Evolutionary conservation across 2,888 invertebrate species (phyloP).

Genomic region (Lycia hirtaria): DNA sequence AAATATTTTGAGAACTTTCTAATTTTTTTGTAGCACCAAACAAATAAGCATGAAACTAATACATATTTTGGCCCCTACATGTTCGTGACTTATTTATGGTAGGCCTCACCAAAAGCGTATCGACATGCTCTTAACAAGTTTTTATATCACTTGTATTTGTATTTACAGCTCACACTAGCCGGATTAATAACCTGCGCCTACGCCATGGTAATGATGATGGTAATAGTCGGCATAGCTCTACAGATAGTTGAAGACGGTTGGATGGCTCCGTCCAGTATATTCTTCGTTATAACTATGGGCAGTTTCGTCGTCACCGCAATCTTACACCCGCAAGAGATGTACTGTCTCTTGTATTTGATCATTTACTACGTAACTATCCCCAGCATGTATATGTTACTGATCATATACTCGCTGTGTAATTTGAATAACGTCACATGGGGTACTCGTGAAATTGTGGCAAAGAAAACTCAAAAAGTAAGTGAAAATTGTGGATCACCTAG

Average conservation of each 20-base stretch:
- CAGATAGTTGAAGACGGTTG: constrained; percentile 93
- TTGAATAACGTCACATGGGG: constrained; percentile 98
- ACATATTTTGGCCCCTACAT: too few species aligned
- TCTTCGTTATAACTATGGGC: constrained; percentile 90
- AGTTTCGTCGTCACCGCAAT: constrained; percentile 88
- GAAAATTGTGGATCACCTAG: background rate
- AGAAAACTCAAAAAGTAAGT: constrained; percentile 71
- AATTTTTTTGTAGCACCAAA: too few species aligned
- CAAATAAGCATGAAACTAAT: too few species aligned
- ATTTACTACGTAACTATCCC: constrained; percentile 96
- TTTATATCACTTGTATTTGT: background rate
- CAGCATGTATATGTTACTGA: constrained; percentile 96
- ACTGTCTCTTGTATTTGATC: constrained; percentile 89
- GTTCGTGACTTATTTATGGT: too few species aligned
- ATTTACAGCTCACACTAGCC: constrained; percentile 88
- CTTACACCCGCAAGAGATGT: constrained; percentile 92
- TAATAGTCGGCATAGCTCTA: constrained; percentile 91
- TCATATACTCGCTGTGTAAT: constrained; percentile 96
- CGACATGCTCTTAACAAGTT: too few species aligned
- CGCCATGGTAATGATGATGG: constrained; percentile 94
- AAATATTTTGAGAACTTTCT: too few species aligned
- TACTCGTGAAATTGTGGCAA: constrained; percentile 91
- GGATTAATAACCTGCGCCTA: constrained; percentile 91
- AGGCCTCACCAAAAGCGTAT: too few species aligned
- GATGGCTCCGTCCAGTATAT: constrained; percentile 93